A percentile compares a stretch with the other conserved stretches of the same genome.
Conservation (phyloP, 2,888 invertebrate species). For the Rhagium mordax region DNA sequence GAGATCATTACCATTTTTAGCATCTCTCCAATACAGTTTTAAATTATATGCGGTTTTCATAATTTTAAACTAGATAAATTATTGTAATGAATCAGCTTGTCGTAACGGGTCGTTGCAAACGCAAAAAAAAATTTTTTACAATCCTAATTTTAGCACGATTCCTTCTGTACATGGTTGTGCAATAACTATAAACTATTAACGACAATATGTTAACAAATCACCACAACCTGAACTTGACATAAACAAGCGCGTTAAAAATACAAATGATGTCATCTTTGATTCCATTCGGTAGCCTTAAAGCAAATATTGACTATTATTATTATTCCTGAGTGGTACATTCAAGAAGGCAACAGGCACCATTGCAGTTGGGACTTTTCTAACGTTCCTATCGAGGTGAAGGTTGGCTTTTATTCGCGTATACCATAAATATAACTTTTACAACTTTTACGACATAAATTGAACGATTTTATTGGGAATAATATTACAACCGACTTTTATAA, state of each 20-base stretch:
- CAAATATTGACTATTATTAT: constrained; percentile 21
- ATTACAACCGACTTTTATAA: too few species aligned
- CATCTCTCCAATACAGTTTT: too few species aligned
- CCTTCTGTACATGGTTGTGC: not conserved
- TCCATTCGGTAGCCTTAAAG: constrained; percentile 25
- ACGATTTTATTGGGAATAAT: not conserved
- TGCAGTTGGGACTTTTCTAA: not conserved
- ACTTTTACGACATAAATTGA: not conserved
- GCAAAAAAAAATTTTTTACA: too few species aligned
- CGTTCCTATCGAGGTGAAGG: constrained; percentile 23
- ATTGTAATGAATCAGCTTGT: too few species aligned
- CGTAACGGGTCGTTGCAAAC: too few species aligned
- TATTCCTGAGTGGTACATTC: not conserved
- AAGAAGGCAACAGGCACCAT: not conserved
- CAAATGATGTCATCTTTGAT: constrained; percentile 31
- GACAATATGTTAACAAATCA: constrained; percentile 14
- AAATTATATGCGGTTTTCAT: too few species aligned
- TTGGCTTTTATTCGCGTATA: not conserved
- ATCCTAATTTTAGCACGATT: too few species aligned
- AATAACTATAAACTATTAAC: constrained; percentile 12
- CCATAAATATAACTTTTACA: not conserved
- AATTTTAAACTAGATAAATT: too few species aligned
- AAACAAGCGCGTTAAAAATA: constrained; percentile 36
- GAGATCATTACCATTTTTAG: too few species aligned
- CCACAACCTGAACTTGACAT: constrained; percentile 25